Percentiles rank a stretch among this genome's conserved stretches.
Conservation (phyloP, 2,797 vertebrate species). For the Capromys pilorides region DNA sequence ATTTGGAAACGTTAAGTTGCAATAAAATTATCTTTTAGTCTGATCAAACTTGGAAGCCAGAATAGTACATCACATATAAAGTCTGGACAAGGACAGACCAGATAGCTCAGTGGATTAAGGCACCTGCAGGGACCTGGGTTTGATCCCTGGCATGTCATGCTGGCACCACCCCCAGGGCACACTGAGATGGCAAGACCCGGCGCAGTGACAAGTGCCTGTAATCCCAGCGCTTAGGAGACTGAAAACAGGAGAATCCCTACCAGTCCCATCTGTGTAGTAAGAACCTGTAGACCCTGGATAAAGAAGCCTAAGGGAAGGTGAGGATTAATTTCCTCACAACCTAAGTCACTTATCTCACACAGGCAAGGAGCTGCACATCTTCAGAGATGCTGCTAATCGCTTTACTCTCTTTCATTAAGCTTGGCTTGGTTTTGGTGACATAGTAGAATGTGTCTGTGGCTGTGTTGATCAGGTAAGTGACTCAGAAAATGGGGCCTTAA, state of each 20-base stretch:
- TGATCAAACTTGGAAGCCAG: background rate
- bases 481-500: conserved; percentile 1
- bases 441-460: background rate
- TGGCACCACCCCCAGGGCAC: too few species aligned
- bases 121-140: too few species aligned
- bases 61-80: background rate
- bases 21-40: conserved; percentile 12
- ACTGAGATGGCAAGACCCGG: too few species aligned
- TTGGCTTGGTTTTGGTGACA: conserved; percentile 28
- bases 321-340: conserved; percentile 46
- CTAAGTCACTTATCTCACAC: background rate
- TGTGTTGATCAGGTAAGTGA: background rate
- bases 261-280: too few species aligned
- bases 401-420: conserved; percentile 50
- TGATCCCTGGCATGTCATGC: too few species aligned
- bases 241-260: too few species aligned
- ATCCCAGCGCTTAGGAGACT: too few species aligned
- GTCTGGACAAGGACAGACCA: background rate
- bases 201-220: too few species aligned
- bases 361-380: background rate
- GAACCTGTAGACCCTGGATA: background rate
- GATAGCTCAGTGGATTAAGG: too few species aligned
- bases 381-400: conserved; percentile 2
- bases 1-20: conserved; percentile 75
- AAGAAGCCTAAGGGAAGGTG: conserved; percentile 5